Evolutionary conservation across 2,888 invertebrate genomes (phyloP), one percentile per base, ranked within the genome.

Genomic region (Eupithecia dodoneata): DNA sequence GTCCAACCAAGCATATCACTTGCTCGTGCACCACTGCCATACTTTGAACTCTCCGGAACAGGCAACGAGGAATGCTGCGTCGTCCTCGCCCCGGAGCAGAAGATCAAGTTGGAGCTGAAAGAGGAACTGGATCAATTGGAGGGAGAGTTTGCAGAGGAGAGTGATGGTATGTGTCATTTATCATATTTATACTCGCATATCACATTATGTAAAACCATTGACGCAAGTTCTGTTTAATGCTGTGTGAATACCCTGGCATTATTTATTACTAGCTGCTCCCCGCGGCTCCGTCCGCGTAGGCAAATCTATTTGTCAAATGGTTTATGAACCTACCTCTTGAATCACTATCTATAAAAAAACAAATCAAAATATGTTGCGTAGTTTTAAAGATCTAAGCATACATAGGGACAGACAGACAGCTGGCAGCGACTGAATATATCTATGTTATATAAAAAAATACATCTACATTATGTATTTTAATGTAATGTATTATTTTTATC

Each of bases 61-160:
- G 74, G 72, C 49, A 30, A 49, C 41, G 77, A 77, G 18, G 75
- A 67, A 65, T 3, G 41, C 42, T 74, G 49, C 30, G 30, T 44
- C 6, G 41, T 75, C 67, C 66, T 71, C 30, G 73, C 45, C 44
- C 65, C 63, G 2, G 73, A 78, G 9, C 2, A 44, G 3, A 79
- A 83, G 41, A 80, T 93, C 0, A 93, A 93, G 77, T 10, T 85
- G 2, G 93, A 93, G 77, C 79, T 88, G 69, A 90, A 93, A 70
- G 86, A 88, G 10, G 93, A 93, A 7, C 42, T 77, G 59, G 78
- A 87, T 0, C 80, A 84, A 76, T 80, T 85, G 5, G 88, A 89
- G 44, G 87, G 79, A 3, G 90, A 89, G 42, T 86, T 88, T 75
- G 74, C 85, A 73, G 86, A 88, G 80, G 86, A 85, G 49, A 83